phyloP scores from a whole-genome alignment of 2,888 invertebrate species.

The Liodrosophila aerea region DNA sequence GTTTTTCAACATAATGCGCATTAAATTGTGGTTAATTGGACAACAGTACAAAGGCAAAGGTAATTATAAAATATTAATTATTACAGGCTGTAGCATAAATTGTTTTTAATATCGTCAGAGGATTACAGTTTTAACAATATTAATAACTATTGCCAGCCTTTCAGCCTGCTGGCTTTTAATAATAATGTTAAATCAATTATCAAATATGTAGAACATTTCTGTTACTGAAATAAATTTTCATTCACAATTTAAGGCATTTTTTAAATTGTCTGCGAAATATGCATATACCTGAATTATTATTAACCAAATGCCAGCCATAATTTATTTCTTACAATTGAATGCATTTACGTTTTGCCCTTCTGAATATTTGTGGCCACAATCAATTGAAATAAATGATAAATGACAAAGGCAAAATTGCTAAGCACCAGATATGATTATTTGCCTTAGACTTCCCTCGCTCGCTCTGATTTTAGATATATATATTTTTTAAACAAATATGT shows the following conservation, averaged over 20 bases:
- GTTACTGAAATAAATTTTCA: no score
- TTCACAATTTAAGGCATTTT: no score
- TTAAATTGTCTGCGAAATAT: no score
- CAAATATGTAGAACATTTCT: background rate
- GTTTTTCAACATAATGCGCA: no score
- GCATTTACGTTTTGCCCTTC: constrained; percentile 34
- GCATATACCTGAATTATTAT: constrained; percentile 42
- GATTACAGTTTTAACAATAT: background rate
- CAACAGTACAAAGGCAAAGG: no score
- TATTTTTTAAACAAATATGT: constrained; percentile 53
- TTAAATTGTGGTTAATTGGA: no score
- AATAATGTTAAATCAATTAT: no score
- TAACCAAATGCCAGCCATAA: constrained; percentile 46
- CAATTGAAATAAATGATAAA: constrained; percentile 65
- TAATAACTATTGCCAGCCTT: no score
- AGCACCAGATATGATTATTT: constrained; percentile 33
- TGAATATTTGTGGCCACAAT: constrained; percentile 29
- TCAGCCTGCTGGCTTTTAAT: no score
- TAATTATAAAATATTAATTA: no score
- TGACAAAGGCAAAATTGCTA: constrained; percentile 45
- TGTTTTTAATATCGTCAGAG: no score
- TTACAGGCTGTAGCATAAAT: no score
- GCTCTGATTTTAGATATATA: constrained; percentile 1
- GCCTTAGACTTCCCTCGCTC: background rate
- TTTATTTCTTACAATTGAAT: constrained; percentile 65